Conservation (phyloP, 2,888 invertebrate species). For the Andrena dorsata region DNA sequence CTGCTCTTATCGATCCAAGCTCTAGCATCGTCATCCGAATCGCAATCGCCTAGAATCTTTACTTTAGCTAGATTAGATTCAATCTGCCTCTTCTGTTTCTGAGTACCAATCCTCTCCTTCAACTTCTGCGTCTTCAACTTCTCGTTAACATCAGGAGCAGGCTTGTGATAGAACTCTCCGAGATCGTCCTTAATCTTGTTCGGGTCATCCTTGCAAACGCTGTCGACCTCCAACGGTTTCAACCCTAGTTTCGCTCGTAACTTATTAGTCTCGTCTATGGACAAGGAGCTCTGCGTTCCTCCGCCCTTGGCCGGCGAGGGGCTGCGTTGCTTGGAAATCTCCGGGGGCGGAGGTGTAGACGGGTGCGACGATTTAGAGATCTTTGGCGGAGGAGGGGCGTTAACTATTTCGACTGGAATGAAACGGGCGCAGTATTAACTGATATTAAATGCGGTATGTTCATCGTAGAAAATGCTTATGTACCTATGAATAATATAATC, state of each 20-base stretch:
- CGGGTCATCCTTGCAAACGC: conserved; percentile 76
- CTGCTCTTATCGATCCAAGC: conserved; percentile 95
- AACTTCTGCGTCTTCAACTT: conserved; percentile 93
- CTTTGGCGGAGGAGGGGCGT: conserved; percentile 84
- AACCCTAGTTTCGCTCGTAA: conserved; percentile 96
- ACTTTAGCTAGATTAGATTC: conserved; percentile 89
- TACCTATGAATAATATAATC: conserved; percentile 58
- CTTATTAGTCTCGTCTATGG: conserved; percentile 94
- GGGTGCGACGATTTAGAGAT: conserved; percentile 81
- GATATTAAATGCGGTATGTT: conserved; percentile 44
- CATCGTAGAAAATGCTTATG: conserved; percentile 57
- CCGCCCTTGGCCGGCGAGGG: conserved; percentile 79
- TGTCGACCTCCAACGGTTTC: conserved; percentile 93
- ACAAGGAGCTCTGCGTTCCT: conserved; percentile 87
- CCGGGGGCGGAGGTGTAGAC: conserved; percentile 81
- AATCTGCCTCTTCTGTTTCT: conserved; percentile 92
- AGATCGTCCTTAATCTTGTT: conserved; percentile 86
- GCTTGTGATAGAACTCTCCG: conserved; percentile 95
- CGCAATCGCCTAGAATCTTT: conserved; percentile 89
- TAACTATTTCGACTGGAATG: conserved; percentile 82
- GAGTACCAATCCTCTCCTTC: conserved; percentile 91
- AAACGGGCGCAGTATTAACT: conserved; percentile 47
- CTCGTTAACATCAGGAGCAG: conserved; percentile 91
- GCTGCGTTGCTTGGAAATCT: conserved; percentile 74
- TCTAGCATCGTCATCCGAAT: conserved; percentile 90